A percentile compares a stretch with the other conserved stretches of the same genome.
Conservation (phyloP, 2,888 invertebrate genomes). For the Mesochorus sp. region DNA sequence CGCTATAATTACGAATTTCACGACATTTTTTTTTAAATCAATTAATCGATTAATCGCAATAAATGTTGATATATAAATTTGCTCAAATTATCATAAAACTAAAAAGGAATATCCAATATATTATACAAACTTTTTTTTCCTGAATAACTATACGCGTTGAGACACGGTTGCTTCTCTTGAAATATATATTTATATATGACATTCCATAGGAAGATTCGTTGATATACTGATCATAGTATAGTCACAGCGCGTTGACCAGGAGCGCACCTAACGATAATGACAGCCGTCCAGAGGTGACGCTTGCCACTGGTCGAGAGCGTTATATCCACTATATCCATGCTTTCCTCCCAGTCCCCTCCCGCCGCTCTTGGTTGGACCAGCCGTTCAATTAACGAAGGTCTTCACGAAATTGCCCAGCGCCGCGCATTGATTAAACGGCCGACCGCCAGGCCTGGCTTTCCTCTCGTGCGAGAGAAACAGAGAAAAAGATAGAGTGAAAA, state of each 20-base stretch:
- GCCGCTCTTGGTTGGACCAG: slow-evolving; percentile 43
- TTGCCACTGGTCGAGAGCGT: slow-evolving; percentile 36
- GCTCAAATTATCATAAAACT: too few species aligned
- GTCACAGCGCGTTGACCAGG: slow-evolving; percentile 51
- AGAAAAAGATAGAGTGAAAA: not conserved
- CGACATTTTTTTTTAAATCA: too few species aligned
- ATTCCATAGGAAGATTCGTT: too few species aligned
- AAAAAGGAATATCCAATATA: too few species aligned
- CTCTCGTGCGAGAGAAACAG: slow-evolving; percentile 8
- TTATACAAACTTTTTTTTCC: too few species aligned
- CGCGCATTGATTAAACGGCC: slow-evolving; percentile 64
- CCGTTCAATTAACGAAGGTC: slow-evolving; percentile 64
- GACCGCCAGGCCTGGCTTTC: slow-evolving; percentile 45
- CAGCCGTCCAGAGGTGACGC: slow-evolving; percentile 51
- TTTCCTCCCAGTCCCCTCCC: not conserved
- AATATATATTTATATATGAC: too few species aligned
- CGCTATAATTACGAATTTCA: too few species aligned
- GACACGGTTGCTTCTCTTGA: too few species aligned
- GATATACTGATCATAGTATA: slow-evolving; percentile 26
- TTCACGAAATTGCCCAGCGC: slow-evolving; percentile 62
- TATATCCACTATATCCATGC: slow-evolving; percentile 41
- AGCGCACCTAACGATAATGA: slow-evolving; percentile 64
- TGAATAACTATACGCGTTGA: not conserved
- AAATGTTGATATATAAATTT: not conserved
- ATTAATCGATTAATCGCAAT: too few species aligned